Base-by-base conservation (phyloP, 2,888 invertebrate species). In the Aricia artaxerxes region DNA sequence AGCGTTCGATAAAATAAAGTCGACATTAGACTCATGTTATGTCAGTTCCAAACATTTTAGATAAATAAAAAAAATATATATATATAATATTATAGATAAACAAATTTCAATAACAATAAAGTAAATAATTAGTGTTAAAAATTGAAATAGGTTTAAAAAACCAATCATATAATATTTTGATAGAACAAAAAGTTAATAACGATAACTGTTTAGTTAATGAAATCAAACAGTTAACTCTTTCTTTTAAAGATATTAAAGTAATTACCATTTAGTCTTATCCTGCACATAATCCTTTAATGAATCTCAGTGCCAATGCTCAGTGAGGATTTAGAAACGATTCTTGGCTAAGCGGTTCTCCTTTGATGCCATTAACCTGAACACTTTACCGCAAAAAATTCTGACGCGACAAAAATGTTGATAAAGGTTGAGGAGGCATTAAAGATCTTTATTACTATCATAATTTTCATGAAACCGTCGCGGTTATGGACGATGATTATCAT, bases 361-460 rank as follows among this genome's bases (percentile, higher is more conserved):
- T 35, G 40, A 75, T 72, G 69, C 80, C 79, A 80, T 81, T 80
- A 81, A 69, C 77, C 60, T 73, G 80, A 77, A 78, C 79, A 76
- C 80, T 81, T 81, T 78, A 79, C 78, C 78, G 79, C 80, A 24
- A 57, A 82, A 82, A 82, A 81, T 79, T 79, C 80, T 82, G 82
- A 83, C 78, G 78, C 80, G 80, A 80, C 82, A 81, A 80, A 81
- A 83, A 83, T 81, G 81, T 82, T 82, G 82, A 82, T 81, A 81
- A 81, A 81, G 82, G 81, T 82, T 79, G 81, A 81, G 78, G 73
- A 75, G 75, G 83, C 82, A 81, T 81, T 79, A 80, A 80, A 78
- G 80, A 82, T 44, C 81, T 80, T 81, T 83, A 80, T 80, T 82
- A 73, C 79, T 79, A 79, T 78, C 78, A 79, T 77, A 80, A 79